These are phyloP conservation scores for Lymantria dispar DNA, from an alignment of 2,888 invertebrate species.

Conservation along the genomic window DNA sequence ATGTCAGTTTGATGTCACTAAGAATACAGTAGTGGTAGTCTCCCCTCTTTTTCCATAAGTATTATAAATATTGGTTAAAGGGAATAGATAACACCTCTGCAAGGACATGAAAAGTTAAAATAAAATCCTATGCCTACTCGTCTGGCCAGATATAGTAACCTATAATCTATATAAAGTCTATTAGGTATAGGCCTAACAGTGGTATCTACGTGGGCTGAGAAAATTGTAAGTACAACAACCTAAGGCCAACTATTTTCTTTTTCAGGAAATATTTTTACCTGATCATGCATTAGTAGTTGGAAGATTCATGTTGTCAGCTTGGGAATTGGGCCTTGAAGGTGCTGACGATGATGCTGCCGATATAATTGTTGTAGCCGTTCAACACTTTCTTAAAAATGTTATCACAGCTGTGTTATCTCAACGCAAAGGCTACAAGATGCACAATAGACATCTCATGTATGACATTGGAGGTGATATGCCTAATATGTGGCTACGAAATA, in stretches of 20 bases:
- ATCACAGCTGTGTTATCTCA: slow-evolving; percentile 90
- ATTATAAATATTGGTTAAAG: no score
- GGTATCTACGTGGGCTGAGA: no score
- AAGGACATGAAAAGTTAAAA: no score
- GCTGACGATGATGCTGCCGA: slow-evolving; percentile 92
- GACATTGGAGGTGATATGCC: slow-evolving; percentile 90
- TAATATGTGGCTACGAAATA: slow-evolving; percentile 91
- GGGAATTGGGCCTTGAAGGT: slow-evolving; percentile 94
- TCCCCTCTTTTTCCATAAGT: no score
- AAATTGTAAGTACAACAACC: no score
- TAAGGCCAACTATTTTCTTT: slow-evolving; percentile 14
- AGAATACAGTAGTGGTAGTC: no score
- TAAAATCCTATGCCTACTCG: no score
- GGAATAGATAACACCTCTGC: no score
- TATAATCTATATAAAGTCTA: no score
- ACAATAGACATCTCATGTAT: slow-evolving; percentile 89
- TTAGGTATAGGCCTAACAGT: no score
- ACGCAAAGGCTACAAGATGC: slow-evolving; percentile 89
- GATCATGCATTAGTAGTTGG: slow-evolving; percentile 92
- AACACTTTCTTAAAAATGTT: slow-evolving; percentile 91
- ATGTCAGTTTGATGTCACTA: no score
- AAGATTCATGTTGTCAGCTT: slow-evolving; percentile 91
- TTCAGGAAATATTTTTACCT: slow-evolving; percentile 90
- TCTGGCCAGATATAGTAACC: no score
- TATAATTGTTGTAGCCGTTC: slow-evolving; percentile 90